Evolutionary conservation across 2,797 vertebrate genomes (phyloP).

Genomic region (Rousettus madagascariensis): DNA sequence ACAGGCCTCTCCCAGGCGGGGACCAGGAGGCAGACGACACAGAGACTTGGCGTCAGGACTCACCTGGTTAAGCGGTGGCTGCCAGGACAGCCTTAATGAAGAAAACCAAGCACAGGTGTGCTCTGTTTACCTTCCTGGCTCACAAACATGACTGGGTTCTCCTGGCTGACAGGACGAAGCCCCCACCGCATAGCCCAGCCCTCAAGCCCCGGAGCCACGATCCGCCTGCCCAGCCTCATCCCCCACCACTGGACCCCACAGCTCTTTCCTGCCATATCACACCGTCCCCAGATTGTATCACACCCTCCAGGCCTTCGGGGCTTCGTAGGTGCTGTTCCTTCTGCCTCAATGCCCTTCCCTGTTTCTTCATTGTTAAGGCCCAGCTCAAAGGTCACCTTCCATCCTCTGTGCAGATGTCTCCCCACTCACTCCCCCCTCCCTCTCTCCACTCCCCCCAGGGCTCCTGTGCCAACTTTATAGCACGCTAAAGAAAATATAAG

Average conservation of each 20-base stretch:
- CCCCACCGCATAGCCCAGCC: not conserved
- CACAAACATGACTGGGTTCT: not conserved
- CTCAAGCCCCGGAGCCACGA: not conserved
- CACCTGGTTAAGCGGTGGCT: not conserved
- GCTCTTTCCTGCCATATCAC: not conserved
- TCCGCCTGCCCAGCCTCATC: not conserved
- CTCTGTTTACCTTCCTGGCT: not conserved
- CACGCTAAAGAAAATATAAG: not conserved
- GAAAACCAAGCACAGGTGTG: not conserved
- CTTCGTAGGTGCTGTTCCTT: not conserved
- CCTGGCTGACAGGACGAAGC: not conserved
- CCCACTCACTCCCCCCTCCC: too few species aligned
- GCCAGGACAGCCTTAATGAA: fast-evolving
- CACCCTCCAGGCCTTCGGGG: not conserved
- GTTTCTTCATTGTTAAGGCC: not conserved
- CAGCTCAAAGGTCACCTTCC: not conserved
- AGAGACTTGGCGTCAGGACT: not conserved
- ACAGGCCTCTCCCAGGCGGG: not conserved
- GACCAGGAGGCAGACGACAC: not conserved
- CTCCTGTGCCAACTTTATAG: not conserved
- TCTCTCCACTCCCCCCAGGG: not conserved
- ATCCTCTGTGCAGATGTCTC: not conserved
- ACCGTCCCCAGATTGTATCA: fast-evolving
- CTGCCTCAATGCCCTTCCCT: not conserved
- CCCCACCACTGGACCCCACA: not conserved